Evolutionary conservation across 2,113 vertebrate genomes (phyloP).

Genomic region (Microcebus griseorufus): DNA sequence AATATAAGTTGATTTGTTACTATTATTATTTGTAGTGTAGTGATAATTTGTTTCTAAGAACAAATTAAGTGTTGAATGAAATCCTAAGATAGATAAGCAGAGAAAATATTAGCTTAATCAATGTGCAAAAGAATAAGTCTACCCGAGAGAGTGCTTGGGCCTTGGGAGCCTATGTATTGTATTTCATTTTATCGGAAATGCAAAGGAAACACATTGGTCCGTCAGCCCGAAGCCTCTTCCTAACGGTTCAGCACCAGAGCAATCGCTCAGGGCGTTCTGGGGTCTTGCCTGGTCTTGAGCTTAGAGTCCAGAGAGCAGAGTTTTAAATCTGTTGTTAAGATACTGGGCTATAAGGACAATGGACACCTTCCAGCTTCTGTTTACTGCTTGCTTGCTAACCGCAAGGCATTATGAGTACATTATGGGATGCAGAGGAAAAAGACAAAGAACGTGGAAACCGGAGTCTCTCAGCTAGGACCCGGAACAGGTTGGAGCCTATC

Average conservation of each 20-base stretch:
- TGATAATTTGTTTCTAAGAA: neutral
- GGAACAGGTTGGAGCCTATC: too few species aligned
- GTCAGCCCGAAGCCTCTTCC: neutral
- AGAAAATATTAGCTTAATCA: slow-evolving; percentile 16
- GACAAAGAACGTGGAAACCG: too few species aligned
- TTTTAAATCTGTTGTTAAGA: neutral
- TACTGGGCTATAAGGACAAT: too few species aligned
- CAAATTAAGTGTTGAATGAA: slow-evolving; percentile 33
- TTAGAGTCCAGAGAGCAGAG: neutral
- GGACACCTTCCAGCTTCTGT: too few species aligned
- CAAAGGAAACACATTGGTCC: neutral
- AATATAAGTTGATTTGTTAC: neutral
- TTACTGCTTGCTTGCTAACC: too few species aligned
- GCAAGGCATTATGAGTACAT: too few species aligned
- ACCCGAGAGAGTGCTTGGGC: neutral
- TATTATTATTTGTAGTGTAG: neutral
- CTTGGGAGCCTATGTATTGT: neutral
- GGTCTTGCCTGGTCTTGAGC: neutral
- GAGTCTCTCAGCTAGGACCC: too few species aligned
- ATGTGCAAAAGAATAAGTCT: neutral
- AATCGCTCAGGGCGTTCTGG: neutral
- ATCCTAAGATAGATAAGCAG: neutral
- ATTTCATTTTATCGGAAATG: neutral
- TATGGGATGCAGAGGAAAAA: too few species aligned
- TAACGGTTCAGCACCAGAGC: neutral